Evolutionary conservation across 2,797 vertebrate species (phyloP), one percentile per base, ranked within the genome.

Genomic region (Microctenopoma stevenorrisi): DNA sequence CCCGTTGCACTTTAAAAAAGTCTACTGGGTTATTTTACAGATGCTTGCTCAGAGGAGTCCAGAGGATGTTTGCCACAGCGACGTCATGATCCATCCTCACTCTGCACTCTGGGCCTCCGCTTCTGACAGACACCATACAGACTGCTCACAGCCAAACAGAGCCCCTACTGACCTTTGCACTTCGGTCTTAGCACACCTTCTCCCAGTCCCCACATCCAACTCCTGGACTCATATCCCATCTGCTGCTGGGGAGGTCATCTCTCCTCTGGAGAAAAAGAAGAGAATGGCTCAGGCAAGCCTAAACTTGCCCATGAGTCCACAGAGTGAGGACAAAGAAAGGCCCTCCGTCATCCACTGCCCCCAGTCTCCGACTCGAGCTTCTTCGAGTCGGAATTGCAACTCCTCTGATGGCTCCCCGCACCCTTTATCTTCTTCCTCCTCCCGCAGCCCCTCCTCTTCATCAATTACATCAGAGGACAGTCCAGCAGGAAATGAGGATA

Each of bases 201-300:
- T 89, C 64, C 94, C 90, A 33, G 89, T 72, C 82, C 75, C 88
- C 79, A 54, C 89, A 79, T 77, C 93, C 72, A 79, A 86, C 88
- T 76, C 81, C 46, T 90, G 89, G 88, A 65, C 81, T 78, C 78
- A 68, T 2, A 43, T 78, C 55, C 90, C 88, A 55, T 76, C 93
- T 84, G 88, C 89, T 56, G 87, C 91, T 8, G 91, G 93, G 40
- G 94, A 94, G 75, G 95, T 97, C 85, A 97, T 98, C 89, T 98
- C 97, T 3, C 97, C 97, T 0, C 88, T 98, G 87, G 97, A 97
- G 88, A 98, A 98, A 72, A 98, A 98, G 78, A 98, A 98, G 81
- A 93, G 96, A 15, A 76, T 96, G 86, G 97, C 97, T 11, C 96
- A 98, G 88, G 96, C 96, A 52, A 96, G 95, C 90, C 89, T 96